Conservation (phyloP, 1,140 invertebrate species). For the Zophobas morio region DNA sequence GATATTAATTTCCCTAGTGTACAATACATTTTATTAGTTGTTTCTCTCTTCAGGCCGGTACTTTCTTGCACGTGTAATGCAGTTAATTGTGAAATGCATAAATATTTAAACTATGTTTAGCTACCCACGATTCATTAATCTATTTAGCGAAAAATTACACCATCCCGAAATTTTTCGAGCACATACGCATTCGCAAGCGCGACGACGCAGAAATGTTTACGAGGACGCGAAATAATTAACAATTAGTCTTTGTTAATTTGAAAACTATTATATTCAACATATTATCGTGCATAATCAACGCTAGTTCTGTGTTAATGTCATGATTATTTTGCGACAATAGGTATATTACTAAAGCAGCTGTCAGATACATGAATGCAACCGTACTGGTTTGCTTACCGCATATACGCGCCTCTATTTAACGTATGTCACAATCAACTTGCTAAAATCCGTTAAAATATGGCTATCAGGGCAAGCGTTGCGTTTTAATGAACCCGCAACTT, state of each 20-base stretch:
- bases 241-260: conserved; percentile 54
- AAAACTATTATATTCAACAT: conserved; percentile 57
- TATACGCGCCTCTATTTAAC: conserved; percentile 52
- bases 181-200: neutral
- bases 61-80: conserved; percentile 62
- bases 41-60: conserved; percentile 61
- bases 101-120: conserved; percentile 59
- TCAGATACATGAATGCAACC: conserved; percentile 60
- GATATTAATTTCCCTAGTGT: conserved; percentile 67
- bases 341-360: conserved; percentile 59
- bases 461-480: conserved; percentile 18
- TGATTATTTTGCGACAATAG: conserved; percentile 61
- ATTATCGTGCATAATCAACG: conserved; percentile 54
- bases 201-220: conserved; percentile 25
- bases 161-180: conserved; percentile 9
- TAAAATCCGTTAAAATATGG: conserved; percentile 43
- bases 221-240: conserved; percentile 46
- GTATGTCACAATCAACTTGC: conserved; percentile 55
- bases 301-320: conserved; percentile 54
- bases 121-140: conserved; percentile 18
- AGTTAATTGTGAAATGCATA: conserved; percentile 64
- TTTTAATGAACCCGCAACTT: conserved; percentile 34
- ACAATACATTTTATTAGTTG: conserved; percentile 67
- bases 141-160: conserved; percentile 13
- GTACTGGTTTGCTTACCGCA: conserved; percentile 57